Conservation (phyloP, 2,888 invertebrate genomes). For the Dione juno region DNA sequence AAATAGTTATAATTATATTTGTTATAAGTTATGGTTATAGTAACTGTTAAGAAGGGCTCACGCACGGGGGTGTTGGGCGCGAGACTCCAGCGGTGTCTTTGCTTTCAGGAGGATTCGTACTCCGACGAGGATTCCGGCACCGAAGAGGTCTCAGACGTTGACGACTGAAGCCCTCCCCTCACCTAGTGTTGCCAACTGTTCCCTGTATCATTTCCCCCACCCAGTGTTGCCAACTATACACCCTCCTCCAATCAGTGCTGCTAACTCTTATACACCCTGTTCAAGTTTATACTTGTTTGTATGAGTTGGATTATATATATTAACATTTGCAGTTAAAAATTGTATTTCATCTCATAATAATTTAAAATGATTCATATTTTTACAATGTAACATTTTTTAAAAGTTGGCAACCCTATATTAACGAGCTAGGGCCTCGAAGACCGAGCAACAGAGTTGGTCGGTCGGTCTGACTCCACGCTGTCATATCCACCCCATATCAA, state of each 20-base stretch:
- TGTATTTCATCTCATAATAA: neutral
- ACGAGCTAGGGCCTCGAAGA: constrained; percentile 45
- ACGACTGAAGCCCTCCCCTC: constrained; percentile 71
- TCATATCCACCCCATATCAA: constrained; percentile 63
- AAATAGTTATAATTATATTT: no score
- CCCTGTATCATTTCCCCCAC: constrained; percentile 47
- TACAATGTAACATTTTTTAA: neutral
- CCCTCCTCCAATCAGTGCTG: neutral
- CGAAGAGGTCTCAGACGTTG: constrained; percentile 77
- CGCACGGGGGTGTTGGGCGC: constrained; percentile 29
- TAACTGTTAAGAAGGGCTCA: neutral
- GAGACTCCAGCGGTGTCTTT: constrained; percentile 74
- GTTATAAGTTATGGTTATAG: no score
- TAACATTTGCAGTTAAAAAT: no score
- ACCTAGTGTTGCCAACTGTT: constrained; percentile 54
- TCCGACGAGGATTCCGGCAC: constrained; percentile 80
- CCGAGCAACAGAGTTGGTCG: no score
- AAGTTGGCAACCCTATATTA: constrained; percentile 39
- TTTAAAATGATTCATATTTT: constrained; percentile 15
- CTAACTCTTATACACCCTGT: neutral
- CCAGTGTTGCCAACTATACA: constrained; percentile 56
- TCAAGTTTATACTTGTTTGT: neutral
- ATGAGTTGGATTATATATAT: neutral
- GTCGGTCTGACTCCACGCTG: constrained; percentile 40
- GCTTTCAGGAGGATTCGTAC: constrained; percentile 82